These are phyloP conservation scores for Iguana delicatissima DNA, from an alignment of 2,797 vertebrate species.

Conservation along the genomic window DNA sequence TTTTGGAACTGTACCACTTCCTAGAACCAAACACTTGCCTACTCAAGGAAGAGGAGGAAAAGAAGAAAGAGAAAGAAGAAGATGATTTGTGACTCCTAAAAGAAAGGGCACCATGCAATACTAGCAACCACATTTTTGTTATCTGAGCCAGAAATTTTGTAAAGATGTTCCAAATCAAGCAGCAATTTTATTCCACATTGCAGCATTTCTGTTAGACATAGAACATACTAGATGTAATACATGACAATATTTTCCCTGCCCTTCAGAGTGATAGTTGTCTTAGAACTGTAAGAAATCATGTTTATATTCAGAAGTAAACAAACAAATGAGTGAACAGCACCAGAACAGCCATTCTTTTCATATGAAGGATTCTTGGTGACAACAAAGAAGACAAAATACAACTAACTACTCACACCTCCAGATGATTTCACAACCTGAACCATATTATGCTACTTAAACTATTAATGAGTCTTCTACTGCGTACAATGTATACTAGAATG, in stretches of 20 bases:
- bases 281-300: neutral
- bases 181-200: slow-evolving; percentile 28
- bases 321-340: neutral
- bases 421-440: neutral
- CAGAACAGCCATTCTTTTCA: neutral
- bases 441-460: neutral
- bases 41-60: too few relatives aligned
- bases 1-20: neutral
- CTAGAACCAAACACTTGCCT: neutral
- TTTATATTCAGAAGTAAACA: neutral
- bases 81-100: neutral
- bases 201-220: neutral
- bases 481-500: neutral
- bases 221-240: neutral
- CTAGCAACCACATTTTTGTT: neutral
- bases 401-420: neutral
- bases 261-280: neutral
- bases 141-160: neutral
- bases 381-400: neutral
- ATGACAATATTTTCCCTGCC: neutral
- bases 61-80: neutral
- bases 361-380: neutral
- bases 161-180: neutral
- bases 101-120: too few relatives aligned
- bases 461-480: neutral